A percentile compares a stretch with the other conserved stretches of the same genome.
Conservation (phyloP, 2,888 invertebrate genomes). For the Dryocosmus kuriphilus region DNA sequence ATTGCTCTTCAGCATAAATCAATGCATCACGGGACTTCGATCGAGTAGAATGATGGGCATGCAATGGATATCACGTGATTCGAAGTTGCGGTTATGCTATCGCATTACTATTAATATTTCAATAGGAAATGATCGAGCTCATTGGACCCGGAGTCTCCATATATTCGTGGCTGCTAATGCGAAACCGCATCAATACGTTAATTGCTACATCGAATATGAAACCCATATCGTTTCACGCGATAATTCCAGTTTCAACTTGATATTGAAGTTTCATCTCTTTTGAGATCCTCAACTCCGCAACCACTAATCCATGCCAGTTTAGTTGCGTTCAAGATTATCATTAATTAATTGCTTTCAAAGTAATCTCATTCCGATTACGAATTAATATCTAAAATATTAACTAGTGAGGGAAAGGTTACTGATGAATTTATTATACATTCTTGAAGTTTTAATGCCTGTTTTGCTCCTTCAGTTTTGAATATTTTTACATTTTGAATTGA, state of each 20-base stretch:
- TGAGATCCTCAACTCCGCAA: constrained; percentile 25
- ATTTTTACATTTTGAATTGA: not conserved
- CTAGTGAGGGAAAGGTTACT: not conserved
- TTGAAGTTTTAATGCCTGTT: no score
- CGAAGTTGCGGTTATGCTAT: constrained; percentile 65
- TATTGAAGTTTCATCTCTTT: constrained; percentile 62
- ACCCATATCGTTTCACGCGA: constrained; percentile 71
- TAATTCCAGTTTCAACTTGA: constrained; percentile 59
- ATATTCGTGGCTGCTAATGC: constrained; percentile 43
- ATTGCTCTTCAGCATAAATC: constrained; percentile 55
- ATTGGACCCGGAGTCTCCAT: constrained; percentile 54
- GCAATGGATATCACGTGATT: constrained; percentile 68
- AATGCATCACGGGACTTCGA: constrained; percentile 55
- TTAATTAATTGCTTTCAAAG: constrained; percentile 11
- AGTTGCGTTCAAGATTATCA: constrained; percentile 9
- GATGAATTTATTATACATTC: not conserved
- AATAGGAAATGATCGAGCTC: constrained; percentile 69
- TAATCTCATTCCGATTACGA: not conserved
- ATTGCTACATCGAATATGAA: constrained; percentile 76
- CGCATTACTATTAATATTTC: constrained; percentile 74
- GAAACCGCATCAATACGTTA: constrained; percentile 68
- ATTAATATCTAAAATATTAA: not conserved
- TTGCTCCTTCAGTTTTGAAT: no score
- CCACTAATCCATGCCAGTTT: not conserved
- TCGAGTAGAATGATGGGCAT: constrained; percentile 57